A percentile compares a stretch with the other conserved stretches of the same genome.
phyloP scores from a whole-genome alignment of 2,113 vertebrate genomes.

The Eretmochelys imbricata region DNA sequence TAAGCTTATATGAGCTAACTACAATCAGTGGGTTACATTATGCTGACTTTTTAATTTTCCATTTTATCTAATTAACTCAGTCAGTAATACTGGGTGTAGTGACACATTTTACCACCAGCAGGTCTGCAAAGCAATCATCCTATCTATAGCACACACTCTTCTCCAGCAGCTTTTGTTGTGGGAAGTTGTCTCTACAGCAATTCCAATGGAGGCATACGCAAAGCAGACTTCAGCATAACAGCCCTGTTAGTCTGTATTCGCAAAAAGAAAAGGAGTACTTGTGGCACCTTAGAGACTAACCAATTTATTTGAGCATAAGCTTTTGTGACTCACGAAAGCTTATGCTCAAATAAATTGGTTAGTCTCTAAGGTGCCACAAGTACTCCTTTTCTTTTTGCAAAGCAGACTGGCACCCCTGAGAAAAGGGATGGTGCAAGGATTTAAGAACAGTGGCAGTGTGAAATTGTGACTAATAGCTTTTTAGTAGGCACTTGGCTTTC shows the following conservation, averaged over 20 bases:
- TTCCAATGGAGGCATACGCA: background rate
- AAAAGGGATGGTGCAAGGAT: no score
- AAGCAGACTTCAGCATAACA: no score
- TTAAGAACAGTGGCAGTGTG: background rate
- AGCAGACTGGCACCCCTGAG: background rate
- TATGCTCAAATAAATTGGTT: no score
- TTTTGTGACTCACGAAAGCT: no score
- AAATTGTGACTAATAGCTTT: background rate
- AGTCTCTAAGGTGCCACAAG: no score
- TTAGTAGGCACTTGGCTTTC: background rate
- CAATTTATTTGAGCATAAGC: no score
- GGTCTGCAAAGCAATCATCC: background rate
- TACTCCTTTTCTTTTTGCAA: background rate
- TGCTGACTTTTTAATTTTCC: background rate
- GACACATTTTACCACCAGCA: background rate
- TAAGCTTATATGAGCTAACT: background rate
- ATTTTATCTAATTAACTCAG: background rate
- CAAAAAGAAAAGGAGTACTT: no score
- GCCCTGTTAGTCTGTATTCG: no score
- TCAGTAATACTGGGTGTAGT: background rate
- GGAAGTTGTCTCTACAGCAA: background rate
- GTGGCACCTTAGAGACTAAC: no score
- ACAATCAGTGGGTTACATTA: background rate
- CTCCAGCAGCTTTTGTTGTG: background rate
- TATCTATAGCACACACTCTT: background rate